Evolutionary conservation across 2,888 invertebrate species (phyloP).

Genomic region (Lacanobia oleracea): DNA sequence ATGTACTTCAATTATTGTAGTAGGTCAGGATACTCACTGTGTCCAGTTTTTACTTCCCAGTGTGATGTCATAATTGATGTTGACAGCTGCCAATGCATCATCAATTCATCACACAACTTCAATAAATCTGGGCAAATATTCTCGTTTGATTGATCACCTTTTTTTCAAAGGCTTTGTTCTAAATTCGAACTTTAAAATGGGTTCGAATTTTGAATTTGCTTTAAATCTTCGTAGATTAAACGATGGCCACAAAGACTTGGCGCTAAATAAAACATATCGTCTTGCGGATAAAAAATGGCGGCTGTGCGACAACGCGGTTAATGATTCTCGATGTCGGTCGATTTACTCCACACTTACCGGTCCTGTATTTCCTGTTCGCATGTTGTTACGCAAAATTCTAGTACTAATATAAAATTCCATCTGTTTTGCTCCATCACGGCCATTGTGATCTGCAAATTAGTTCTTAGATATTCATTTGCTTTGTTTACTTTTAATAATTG

Average conservation of each 20-base stretch:
- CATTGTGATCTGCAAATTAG: slow-evolving; percentile 82
- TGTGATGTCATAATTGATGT: slow-evolving; percentile 32
- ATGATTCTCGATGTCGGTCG: slow-evolving; percentile 75
- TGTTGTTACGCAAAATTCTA: slow-evolving; percentile 82
- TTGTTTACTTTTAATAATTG: slow-evolving; percentile 73
- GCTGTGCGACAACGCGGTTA: slow-evolving; percentile 74
- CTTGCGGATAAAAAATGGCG: slow-evolving; percentile 74
- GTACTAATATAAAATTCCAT: slow-evolving; percentile 80
- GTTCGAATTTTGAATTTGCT: background rate
- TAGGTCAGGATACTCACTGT: slow-evolving; percentile 46
- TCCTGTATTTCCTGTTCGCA: slow-evolving; percentile 87
- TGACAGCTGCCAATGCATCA: slow-evolving; percentile 49
- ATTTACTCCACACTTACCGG: slow-evolving; percentile 73
- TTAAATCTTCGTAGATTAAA: slow-evolving; percentile 26
- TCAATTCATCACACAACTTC: slow-evolving; percentile 13
- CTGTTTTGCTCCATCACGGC: slow-evolving; percentile 66
- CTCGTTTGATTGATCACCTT: slow-evolving; percentile 6
- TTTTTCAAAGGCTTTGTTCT: background rate
- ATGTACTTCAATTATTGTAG: slow-evolving; percentile 19
- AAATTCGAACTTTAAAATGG: slow-evolving; percentile 1
- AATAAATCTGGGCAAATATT: background rate
- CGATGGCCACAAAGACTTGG: slow-evolving; percentile 38
- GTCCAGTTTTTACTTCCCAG: slow-evolving; percentile 41
- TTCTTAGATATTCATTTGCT: slow-evolving; percentile 82
- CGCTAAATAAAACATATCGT: slow-evolving; percentile 53